Evolutionary conservation across 2,797 vertebrate species (phyloP), one percentile per base, ranked within the genome.

Genomic region (Oreonectes daqikongensis): DNA sequence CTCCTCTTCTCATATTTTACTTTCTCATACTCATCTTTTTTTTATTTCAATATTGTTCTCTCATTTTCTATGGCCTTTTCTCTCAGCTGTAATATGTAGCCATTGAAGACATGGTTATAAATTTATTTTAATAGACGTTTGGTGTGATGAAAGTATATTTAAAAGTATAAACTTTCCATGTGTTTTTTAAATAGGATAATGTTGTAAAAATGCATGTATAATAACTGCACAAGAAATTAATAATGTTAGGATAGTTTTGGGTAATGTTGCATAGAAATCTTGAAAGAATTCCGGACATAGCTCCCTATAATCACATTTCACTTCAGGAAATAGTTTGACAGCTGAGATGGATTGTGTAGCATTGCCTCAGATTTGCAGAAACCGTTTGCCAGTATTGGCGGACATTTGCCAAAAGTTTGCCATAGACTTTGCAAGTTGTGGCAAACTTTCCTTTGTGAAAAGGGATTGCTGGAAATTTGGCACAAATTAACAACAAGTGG

Each of bases 11-110:
- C 38, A 28, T 40, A 18, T 78, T 40, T 40, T 5, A 22, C 22
- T 69, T 53, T 55, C 53, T 48, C 22, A 55, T 26, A 22, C 22
- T 55, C 22, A 14, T 55, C 52, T 55, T 46, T n/a, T 50, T 69
- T 74, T 77, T 32, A 38, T 55, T 76, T 12, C 30, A 46, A 53
- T 22, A 22, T 46, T 69, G 10, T 44, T 46, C 48, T 59, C 24
- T 59, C 15, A 28, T 57, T 26, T 26, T 55, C 52, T 12, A 24
- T 57, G 10, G 52, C 52, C 2, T 53, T 24, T 53, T 22, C 50
- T 12, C 12, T 14, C 20, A 24, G n/a, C 11, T 11, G 3, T 35
- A 15, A 26, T 26, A 55, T 26, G 53, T 55, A 15, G 22, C 53
- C 11, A 3, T 55, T 22, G 22, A 15, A 14, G 14, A 12, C 4